Evolutionary conservation across 30 jellyfish, hydroid and myxozoan genomes (phyloP), one percentile per base, ranked within the genome.

Genomic region (Nemopilema nomurai): DNA sequence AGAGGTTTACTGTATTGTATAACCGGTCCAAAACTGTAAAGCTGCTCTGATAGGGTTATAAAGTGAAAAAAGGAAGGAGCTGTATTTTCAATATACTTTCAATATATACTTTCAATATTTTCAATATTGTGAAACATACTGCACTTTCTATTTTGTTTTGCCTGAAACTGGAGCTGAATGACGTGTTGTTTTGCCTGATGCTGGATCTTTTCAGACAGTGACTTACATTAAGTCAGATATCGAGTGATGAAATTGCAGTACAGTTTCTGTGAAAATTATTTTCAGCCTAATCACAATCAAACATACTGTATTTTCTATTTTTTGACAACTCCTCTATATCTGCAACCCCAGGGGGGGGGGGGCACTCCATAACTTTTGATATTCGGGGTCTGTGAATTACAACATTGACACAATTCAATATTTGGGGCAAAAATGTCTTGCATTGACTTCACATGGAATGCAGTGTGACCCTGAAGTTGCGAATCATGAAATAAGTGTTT

Each of bases 401-500:
- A 41, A 41, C 57, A 41, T 41, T 41, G 57, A 41, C 57, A 41
- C 57, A 41, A 41, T 41, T 41, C 57, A 41, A 41, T 41, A 41
- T 41, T 41, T 41, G 57, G 57, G 57, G 57, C 57, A 41, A 64
- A 64, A 64, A 64, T 64, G 74, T 64, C 74, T 64, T 64, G 74
- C 74, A 64, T 64, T 64, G 74, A 64, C 74, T 64, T 64, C 74
- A 64, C 74, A 64, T 64, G 74, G 28, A 64, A 64, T 64, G 74
- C 74, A 64, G 31, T 25, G 28, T 64, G 74, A 25, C 74, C 74
- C 74, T 64, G 31, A 64, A 64, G 28, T 64, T 64, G 74, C 31
- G 74, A 64, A 64, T 64, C 74, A 64, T 64, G 74, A 64, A 64
- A 64, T 64, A 64, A 64, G 31, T 64, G 74, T 64, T 64, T 64